phyloP scores from a whole-genome alignment of 1,140 invertebrate species.

The Eubasilissa regina region DNA sequence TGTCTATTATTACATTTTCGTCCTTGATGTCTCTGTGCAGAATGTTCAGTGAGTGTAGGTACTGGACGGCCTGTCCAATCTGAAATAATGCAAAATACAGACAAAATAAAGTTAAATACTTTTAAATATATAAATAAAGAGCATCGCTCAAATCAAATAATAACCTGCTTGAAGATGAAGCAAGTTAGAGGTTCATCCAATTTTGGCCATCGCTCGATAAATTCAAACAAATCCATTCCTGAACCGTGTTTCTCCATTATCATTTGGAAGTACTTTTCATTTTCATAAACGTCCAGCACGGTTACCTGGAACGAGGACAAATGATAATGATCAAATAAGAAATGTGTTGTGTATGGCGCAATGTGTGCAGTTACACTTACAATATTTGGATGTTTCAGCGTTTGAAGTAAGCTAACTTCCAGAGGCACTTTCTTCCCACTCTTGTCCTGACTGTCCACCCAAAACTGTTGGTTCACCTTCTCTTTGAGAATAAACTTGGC shows the following conservation, averaged over 20 bases:
- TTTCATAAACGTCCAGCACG: constrained; percentile 83
- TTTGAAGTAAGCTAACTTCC: constrained; percentile 78
- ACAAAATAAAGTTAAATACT: no score
- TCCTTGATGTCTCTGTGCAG: constrained; percentile 85
- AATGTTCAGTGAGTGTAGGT: constrained; percentile 79
- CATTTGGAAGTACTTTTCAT: constrained; percentile 82
- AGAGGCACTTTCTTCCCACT: constrained; percentile 75
- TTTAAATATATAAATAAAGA: no score
- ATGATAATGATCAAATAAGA: not conserved
- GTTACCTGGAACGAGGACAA: constrained; percentile 67
- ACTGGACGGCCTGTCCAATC: constrained; percentile 80
- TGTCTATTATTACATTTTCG: constrained; percentile 85
- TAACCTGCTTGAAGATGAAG: constrained; percentile 83
- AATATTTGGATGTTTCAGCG: constrained; percentile 81
- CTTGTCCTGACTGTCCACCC: constrained; percentile 75
- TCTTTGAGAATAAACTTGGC: constrained; percentile 83
- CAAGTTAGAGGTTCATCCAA: constrained; percentile 81
- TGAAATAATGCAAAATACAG: constrained; percentile 62
- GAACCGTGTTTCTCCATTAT: constrained; percentile 88
- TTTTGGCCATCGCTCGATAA: constrained; percentile 80
- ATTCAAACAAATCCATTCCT: constrained; percentile 87
- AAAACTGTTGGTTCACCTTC: constrained; percentile 81
- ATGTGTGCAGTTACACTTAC: constrained; percentile 66
- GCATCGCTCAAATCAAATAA: not conserved
- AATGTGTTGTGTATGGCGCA: no score